Evolutionary conservation across 2,888 invertebrate species (phyloP).

Genomic region (Atherix ibis): DNA sequence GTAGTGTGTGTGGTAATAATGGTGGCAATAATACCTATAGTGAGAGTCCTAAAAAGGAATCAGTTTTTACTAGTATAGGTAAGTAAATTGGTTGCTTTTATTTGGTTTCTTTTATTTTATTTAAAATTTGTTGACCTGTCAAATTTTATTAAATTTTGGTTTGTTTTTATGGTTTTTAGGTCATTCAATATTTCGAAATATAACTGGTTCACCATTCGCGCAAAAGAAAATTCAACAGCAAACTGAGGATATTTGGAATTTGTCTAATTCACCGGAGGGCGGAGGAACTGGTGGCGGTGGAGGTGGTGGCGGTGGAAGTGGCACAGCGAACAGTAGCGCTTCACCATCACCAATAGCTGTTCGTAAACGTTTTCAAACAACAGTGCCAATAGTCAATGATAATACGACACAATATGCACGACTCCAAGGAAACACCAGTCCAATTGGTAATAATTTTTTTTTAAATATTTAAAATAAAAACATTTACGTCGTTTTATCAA

Average conservation of each 20-base stretch:
- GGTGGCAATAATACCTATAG: no score
- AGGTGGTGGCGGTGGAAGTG: constrained; percentile 5
- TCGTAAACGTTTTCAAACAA: constrained; percentile 19
- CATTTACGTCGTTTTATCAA: no score
- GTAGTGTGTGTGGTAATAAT: no score
- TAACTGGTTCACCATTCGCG: constrained; percentile 30
- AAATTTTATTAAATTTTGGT: no score
- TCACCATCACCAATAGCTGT: constrained; percentile 13
- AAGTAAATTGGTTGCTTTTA: no score
- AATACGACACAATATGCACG: constrained; percentile 17
- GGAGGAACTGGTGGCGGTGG: constrained; percentile 15
- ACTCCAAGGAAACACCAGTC: constrained; percentile 55
- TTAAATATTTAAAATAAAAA: neutral
- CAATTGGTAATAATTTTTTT: constrained; percentile 34
- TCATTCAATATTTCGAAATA: constrained; percentile 26
- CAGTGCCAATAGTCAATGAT: constrained; percentile 15
- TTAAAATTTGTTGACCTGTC: no score
- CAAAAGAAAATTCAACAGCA: constrained; percentile 24
- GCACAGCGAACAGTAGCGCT: constrained; percentile 3
- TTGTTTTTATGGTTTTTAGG: no score
- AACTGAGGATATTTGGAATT: constrained; percentile 14
- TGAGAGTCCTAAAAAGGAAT: constrained; percentile 30
- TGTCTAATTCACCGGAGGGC: constrained; percentile 17
- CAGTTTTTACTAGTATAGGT: constrained; percentile 30
- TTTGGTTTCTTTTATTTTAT: no score